phyloP scores from a whole-genome alignment of 2,113 vertebrate genomes.

The Prinia subflava region DNA sequence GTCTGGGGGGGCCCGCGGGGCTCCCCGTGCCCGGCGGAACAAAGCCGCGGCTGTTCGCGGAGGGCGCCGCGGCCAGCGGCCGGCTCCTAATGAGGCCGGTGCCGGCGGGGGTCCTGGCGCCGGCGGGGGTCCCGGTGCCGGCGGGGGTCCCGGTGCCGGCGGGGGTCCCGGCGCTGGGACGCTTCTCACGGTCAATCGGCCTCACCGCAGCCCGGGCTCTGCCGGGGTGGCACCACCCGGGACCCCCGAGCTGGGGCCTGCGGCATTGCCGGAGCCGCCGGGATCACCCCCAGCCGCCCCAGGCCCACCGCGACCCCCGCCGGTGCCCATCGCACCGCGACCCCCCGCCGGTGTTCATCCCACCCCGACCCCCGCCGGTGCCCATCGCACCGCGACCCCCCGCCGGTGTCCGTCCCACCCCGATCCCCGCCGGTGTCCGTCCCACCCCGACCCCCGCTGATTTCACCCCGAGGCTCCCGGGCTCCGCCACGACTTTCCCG shows the following conservation, averaged over 20 bases:
- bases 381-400: no score
- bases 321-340: no score
- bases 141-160: neutral
- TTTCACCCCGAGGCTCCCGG: neutral
- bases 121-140: neutral
- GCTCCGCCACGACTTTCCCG: neutral
- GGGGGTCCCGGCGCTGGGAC: neutral
- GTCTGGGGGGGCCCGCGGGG: neutral
- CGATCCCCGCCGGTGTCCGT: no score
- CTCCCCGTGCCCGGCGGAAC: neutral
- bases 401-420: no score
- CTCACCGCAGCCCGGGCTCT: neutral
- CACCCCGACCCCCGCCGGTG: no score
- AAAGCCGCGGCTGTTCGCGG: neutral
- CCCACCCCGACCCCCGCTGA: no score
- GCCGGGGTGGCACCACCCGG: neutral
- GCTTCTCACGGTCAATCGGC: neutral
- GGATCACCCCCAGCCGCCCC: no score
- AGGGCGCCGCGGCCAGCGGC: neutral
- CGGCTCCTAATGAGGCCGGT: neutral
- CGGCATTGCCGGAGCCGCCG: no score
- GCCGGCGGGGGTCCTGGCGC: neutral
- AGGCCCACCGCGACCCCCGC: no score
- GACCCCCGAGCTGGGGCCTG: neutral
- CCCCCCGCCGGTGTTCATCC: neutral